phyloP scores from a whole-genome alignment of 2,113 vertebrate genomes.

The Lepus europaeus region DNA sequence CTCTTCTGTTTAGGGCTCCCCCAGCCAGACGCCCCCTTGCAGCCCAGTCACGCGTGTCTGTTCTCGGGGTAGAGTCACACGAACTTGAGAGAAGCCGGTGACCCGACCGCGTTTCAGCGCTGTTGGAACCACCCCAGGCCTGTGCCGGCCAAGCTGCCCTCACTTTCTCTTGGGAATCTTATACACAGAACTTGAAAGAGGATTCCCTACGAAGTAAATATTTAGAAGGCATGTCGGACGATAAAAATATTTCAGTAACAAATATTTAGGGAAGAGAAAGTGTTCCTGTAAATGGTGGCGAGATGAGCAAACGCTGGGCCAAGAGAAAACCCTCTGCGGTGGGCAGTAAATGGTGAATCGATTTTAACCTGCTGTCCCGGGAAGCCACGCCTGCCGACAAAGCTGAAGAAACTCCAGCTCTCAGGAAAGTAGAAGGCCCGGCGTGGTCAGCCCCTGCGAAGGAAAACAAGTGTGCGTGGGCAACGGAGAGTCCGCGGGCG shows the following conservation, averaged over 20 bases:
- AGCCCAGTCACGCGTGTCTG: fast-evolving
- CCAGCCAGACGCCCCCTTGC: neutral
- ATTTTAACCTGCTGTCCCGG: neutral
- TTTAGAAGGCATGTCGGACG: constrained; percentile 5
- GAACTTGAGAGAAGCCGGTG: fast-evolving
- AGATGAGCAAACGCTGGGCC: neutral
- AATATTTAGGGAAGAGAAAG: constrained; percentile 65
- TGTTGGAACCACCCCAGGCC: neutral
- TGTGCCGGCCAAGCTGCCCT: neutral
- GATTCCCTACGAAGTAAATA: constrained; percentile 48
- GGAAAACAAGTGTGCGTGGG: neutral
- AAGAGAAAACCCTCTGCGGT: neutral
- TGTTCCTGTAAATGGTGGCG: constrained; percentile 45
- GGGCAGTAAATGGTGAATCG: neutral
- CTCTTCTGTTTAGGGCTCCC: neutral
- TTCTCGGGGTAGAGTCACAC: neutral
- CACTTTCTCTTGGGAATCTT: neutral
- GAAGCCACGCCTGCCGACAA: neutral
- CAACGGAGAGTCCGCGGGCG: fast-evolving
- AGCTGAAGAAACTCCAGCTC: neutral
- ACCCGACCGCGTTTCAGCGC: neutral
- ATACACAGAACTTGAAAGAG: neutral
- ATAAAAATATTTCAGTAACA: constrained; percentile 67
- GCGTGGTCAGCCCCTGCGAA: neutral
- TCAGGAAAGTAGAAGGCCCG: neutral